A percentile compares a stretch with the other conserved stretches of the same genome.
These are phyloP conservation scores for Eupsittula cactorum DNA, from an alignment of 2,113 vertebrate species.

Conservation along the genomic window DNA sequence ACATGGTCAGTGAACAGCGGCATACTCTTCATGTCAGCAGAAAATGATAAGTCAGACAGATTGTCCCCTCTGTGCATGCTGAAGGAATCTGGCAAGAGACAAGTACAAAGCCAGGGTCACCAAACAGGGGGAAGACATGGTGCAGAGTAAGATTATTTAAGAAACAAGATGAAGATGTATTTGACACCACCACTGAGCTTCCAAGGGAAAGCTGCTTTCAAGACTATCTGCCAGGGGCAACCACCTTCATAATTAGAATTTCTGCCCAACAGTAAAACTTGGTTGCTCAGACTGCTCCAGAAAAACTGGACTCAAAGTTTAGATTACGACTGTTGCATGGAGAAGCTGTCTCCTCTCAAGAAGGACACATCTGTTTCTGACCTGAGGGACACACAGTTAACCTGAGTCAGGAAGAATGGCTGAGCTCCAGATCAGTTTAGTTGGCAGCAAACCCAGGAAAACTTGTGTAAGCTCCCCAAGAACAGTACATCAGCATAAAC, in stretches of 20 bases:
- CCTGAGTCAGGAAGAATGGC: accelerated
- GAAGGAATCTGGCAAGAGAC: constrained; percentile 65
- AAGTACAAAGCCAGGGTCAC: neutral
- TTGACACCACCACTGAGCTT: neutral
- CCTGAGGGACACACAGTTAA: neutral
- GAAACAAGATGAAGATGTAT: neutral
- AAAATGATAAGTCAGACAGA: constrained; percentile 42
- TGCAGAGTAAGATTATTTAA: neutral
- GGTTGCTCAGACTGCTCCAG: accelerated
- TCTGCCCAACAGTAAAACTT: accelerated
- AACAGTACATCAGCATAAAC: neutral
- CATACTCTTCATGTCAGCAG: constrained; percentile 19
- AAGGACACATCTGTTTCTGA: neutral
- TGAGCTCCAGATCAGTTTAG: neutral
- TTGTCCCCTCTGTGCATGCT: constrained; percentile 39
- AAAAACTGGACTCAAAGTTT: accelerated
- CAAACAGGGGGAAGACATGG: accelerated
- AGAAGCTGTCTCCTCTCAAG: neutral
- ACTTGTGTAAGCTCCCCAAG: neutral
- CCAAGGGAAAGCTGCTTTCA: neutral
- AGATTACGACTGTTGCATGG: accelerated
- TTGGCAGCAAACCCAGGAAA: neutral
- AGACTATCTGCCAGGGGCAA: neutral
- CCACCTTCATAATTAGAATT: accelerated
- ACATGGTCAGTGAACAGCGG: constrained; percentile 23